Evolutionary conservation across 2,888 invertebrate genomes (phyloP).

Genomic region (Griposia aprilina): DNA sequence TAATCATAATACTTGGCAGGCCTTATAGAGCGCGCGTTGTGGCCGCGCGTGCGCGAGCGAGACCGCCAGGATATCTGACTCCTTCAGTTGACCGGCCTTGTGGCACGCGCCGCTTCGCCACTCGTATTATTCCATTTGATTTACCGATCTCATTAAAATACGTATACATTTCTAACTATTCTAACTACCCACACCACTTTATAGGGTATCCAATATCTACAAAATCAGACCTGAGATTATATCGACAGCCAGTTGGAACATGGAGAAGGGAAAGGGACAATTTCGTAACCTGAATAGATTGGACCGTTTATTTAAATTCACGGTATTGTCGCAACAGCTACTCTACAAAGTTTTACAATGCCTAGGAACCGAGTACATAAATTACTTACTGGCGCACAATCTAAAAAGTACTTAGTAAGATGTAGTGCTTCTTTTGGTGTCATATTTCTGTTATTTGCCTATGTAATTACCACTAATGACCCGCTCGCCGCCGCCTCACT

Average conservation of each 20-base stretch:
- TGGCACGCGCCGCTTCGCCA: conserved; percentile 86
- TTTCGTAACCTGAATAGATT: conserved; percentile 72
- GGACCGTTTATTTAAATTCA: conserved; percentile 70
- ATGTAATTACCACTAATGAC: conserved; percentile 68
- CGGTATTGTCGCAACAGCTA: conserved; percentile 65
- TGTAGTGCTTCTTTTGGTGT: conserved; percentile 64
- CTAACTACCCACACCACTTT: conserved; percentile 66
- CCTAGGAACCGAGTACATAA: conserved; percentile 62
- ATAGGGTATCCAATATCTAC: conserved; percentile 65
- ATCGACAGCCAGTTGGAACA: conserved; percentile 61
- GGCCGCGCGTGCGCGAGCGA: conserved; percentile 72
- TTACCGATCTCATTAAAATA: conserved; percentile 82
- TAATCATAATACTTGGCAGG: conserved; percentile 77
- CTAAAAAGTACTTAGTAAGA: conserved; percentile 64
- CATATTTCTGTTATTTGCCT: conserved; percentile 72
- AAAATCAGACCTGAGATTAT: conserved; percentile 60
- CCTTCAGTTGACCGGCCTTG: conserved; percentile 87
- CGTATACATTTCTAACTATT: conserved; percentile 71
- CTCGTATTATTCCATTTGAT: conserved; percentile 81
- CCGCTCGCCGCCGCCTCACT: conserved; percentile 53
- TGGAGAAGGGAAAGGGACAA: conserved; percentile 73
- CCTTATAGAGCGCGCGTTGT: conserved; percentile 76
- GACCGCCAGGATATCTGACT: conserved; percentile 79
- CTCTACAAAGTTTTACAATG: conserved; percentile 66
- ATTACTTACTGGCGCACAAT: conserved; percentile 59